Conservation (phyloP, 2,888 invertebrate species). For the Bombylius discolor region DNA sequence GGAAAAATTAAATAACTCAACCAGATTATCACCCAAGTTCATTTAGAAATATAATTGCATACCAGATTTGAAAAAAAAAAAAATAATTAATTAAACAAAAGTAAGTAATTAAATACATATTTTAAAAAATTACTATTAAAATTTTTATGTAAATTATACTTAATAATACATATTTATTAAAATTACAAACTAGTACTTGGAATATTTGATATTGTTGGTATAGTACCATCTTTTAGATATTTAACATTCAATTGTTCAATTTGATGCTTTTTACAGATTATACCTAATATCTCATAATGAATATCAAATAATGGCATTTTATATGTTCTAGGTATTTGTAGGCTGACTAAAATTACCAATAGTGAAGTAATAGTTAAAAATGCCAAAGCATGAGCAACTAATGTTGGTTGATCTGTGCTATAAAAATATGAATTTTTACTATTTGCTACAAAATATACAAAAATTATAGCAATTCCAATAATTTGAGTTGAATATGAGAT, state of each 20-base stretch:
- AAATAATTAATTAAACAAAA: too few species aligned
- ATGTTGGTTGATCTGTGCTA: constrained; percentile 23
- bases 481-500: constrained; percentile 23
- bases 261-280: constrained; percentile 30
- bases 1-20: too few species aligned
- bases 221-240: constrained; percentile 30
- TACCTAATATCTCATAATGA: constrained; percentile 28
- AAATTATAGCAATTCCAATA: constrained; percentile 23
- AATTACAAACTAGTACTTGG: neutral
- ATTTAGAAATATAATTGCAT: too few species aligned
- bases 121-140: too few species aligned
- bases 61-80: too few species aligned
- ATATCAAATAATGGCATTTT: constrained; percentile 25
- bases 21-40: too few species aligned
- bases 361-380: constrained; percentile 27
- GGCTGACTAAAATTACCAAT: constrained; percentile 27
- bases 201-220: constrained; percentile 24
- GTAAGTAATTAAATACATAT: too few species aligned
- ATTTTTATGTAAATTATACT: neutral
- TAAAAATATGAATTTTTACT: constrained; percentile 27
- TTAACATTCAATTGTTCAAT: constrained; percentile 30
- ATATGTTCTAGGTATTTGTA: constrained; percentile 29
- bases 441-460: constrained; percentile 27
- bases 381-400: constrained; percentile 29
- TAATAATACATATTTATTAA: neutral